These are phyloP conservation scores for Patiria miniata DNA, from an alignment of 35 echinoderm and acorn worm genomes.

Conservation along the genomic window DNA sequence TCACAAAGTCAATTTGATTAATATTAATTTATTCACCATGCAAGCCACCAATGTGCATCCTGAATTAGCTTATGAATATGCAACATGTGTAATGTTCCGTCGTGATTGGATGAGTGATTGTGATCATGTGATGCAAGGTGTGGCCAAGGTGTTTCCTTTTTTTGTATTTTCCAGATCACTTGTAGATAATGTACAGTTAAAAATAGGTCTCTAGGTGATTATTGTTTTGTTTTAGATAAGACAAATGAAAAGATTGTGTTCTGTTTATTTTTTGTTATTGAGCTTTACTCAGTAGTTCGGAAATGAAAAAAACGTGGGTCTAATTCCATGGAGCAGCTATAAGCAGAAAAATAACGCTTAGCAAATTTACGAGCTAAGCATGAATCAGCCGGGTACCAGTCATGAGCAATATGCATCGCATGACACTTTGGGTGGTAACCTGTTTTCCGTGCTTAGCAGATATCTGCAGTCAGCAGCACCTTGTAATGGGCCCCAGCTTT, in stretches of 20 bases:
- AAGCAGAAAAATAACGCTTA: no score
- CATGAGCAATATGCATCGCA: no score
- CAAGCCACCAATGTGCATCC: slow-evolving; percentile 9
- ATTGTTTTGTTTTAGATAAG: slow-evolving; percentile 5
- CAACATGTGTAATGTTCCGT: background rate
- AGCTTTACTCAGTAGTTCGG: background rate
- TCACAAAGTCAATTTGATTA: slow-evolving; percentile 10
- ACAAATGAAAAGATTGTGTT: background rate
- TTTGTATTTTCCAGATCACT: slow-evolving; percentile 30
- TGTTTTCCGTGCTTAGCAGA: no score
- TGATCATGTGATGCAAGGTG: slow-evolving; percentile 14
- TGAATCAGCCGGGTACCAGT: no score
- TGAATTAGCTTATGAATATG: slow-evolving; percentile 14
- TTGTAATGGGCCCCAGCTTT: no score
- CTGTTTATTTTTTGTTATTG: slow-evolving; percentile 23
- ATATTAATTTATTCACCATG: slow-evolving; percentile 20
- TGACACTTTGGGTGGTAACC: no score
- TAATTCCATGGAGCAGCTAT: no score
- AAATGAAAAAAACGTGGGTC: background rate
- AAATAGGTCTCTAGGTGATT: slow-evolving; percentile 1
- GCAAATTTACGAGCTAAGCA: no score
- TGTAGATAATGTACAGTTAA: slow-evolving; percentile 28
- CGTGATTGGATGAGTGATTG: slow-evolving; percentile 13
- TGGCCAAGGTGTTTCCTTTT: background rate
- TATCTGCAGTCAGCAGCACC: no score